Evolutionary conservation across 92 coral and sea anemone species (phyloP), one percentile per base, ranked within the genome.

Genomic region (Parazoanthus darwini): DNA sequence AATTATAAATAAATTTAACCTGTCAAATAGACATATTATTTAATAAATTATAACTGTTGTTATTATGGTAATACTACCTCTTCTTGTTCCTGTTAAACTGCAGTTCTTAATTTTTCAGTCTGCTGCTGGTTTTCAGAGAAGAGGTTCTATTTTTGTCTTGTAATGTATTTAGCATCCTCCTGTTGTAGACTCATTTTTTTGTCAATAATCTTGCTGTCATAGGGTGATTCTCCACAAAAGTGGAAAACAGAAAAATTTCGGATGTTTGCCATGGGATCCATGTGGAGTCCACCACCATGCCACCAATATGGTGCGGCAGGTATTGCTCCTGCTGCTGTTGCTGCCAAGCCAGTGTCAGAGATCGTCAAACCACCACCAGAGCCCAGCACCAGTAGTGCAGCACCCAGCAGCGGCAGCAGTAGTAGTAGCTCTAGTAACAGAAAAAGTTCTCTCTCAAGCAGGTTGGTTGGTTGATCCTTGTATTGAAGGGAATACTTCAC

Each of bases 161-260:
- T 46, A 39, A 39, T 4, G 4, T 39, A 0, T 39, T 39, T 38
- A 38, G 3, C 42, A 0, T 39, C 42, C 42, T 39, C 42, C 42
- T 4, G 8, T 26, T 23, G 20, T 23, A 72, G 7, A 42, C 42
- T 67, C 23, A 13, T 16, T 26, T 23, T 29, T 48, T 58, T 7
- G 29, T 26, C 3, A 33, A 16, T 14, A 0, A 13, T 26, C 6
- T n/a, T 76, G 5, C 16, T 36, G 23, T 0, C 66, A 0, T 77
- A 97, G 99, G 99, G 99, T 75, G 99, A 97, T 85, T 95, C 97
- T 16, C 99, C 93, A 77, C 96, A 95, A 35, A 97, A 95, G 81
- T 97, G 99, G 99, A 86, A 88, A 70, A 97, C 99, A 58, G 98
- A 94, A 33, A 94, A 92, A 86, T 97, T 97, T 77, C 90, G 91